Conservation (phyloP, 2,888 invertebrate genomes). For the Coelinius sp. region DNA sequence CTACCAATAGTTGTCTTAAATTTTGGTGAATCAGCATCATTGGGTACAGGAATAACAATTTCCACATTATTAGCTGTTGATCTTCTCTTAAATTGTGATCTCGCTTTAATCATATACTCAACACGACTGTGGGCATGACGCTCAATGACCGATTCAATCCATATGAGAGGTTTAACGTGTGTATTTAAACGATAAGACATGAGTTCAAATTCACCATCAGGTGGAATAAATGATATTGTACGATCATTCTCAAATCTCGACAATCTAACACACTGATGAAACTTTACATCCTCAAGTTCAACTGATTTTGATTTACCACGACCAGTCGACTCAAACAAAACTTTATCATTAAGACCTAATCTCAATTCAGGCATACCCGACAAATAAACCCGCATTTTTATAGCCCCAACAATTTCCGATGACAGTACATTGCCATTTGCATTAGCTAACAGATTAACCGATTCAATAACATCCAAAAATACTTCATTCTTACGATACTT, state of each 20-base stretch:
- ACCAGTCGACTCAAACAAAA: slow-evolving; percentile 97
- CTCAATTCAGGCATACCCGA: slow-evolving; percentile 99
- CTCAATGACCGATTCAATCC: slow-evolving; percentile 99
- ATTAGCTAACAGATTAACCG: slow-evolving; percentile 95
- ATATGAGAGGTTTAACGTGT: slow-evolving; percentile 96
- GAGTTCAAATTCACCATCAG: slow-evolving; percentile 98
- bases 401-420: slow-evolving; percentile 98
- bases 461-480: slow-evolving; percentile 98
- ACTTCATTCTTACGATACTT: slow-evolving; percentile 99
- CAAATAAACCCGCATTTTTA: slow-evolving; percentile 98
- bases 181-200: slow-evolving; percentile 99
- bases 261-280: slow-evolving; percentile 97
- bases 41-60: slow-evolving; percentile 95
- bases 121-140: slow-evolving; percentile 97
- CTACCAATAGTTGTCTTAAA: slow-evolving; percentile 98
- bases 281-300: slow-evolving; percentile 98
- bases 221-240: slow-evolving; percentile 98
- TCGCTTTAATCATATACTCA: slow-evolving; percentile 99
- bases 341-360: slow-evolving; percentile 97
- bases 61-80: slow-evolving; percentile 99
- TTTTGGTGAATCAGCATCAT: slow-evolving; percentile 98
- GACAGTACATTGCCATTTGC: slow-evolving; percentile 97
- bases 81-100: slow-evolving; percentile 96
- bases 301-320: slow-evolving; percentile 98
- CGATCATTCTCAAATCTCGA: slow-evolving; percentile 98